Percentiles rank a stretch among this genome's conserved stretches.
These are phyloP conservation scores for Mythimna loreyi DNA, from an alignment of 2,888 invertebrate species.

Conservation along the genomic window DNA sequence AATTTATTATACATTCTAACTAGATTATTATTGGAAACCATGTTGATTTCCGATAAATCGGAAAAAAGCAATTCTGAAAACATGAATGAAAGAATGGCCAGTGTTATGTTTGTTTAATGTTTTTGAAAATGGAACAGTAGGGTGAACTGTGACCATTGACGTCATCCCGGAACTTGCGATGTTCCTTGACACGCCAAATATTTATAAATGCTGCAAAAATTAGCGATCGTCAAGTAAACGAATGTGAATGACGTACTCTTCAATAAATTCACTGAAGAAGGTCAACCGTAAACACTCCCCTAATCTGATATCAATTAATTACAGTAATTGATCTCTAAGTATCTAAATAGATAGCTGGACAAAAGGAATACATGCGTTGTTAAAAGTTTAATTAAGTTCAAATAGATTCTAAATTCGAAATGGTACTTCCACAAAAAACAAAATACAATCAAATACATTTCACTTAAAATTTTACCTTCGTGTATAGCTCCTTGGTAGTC, in stretches of 20 bases:
- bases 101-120: conserved; percentile 44
- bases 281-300: conserved; percentile 60
- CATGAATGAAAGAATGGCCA: conserved; percentile 33
- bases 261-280: conserved; percentile 54
- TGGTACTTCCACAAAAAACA: conserved; percentile 51
- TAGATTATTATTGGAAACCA: conserved; percentile 30
- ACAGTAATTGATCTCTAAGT: neutral
- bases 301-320: conserved; percentile 27
- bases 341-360: neutral
- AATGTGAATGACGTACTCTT: conserved; percentile 56
- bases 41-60: conserved; percentile 29
- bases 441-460: conserved; percentile 59
- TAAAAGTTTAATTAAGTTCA: conserved; percentile 36
- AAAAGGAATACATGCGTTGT: neutral
- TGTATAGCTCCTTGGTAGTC: conserved; percentile 90
- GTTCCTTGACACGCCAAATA: conserved; percentile 46
- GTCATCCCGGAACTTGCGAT: conserved; percentile 60
- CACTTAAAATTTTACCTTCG: conserved; percentile 81
- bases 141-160: conserved; percentile 44
- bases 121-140: conserved; percentile 53
- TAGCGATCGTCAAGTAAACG: conserved; percentile 33
- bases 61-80: conserved; percentile 19
- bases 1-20: conserved; percentile 37
- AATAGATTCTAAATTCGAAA: conserved; percentile 63
- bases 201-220: conserved; percentile 50